These are phyloP conservation scores for Heterotis niloticus DNA, from an alignment of 2,113 vertebrate species.

Conservation along the genomic window DNA sequence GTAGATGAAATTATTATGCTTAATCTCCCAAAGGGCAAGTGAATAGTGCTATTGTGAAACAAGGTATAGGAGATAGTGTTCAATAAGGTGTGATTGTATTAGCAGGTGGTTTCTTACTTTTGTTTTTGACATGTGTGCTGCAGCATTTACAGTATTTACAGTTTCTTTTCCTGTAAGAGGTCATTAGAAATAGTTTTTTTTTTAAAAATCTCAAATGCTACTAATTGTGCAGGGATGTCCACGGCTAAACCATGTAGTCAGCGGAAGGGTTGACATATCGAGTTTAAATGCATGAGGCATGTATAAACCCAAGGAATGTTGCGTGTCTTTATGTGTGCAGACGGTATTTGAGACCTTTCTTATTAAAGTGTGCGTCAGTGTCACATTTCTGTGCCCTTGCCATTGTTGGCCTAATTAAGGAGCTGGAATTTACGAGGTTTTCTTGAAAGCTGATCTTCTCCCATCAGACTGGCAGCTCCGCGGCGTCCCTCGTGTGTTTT, in stretches of 20 bases:
- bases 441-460: neutral
- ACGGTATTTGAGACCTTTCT: neutral
- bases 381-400: neutral
- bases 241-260: neutral
- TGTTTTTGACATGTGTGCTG: neutral
- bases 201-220: neutral
- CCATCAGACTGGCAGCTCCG: neutral
- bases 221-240: neutral
- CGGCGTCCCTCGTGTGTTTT: too few species aligned
- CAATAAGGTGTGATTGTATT: neutral
- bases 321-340: neutral
- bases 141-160: too few species aligned
- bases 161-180: neutral
- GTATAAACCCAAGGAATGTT: conserved; percentile 4
- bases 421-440: neutral
- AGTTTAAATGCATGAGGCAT: neutral
- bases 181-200: neutral
- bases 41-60: too few species aligned
- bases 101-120: neutral
- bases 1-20: too few species aligned
- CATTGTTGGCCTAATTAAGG: neutral
- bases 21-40: neutral
- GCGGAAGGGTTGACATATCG: neutral
- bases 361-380: neutral
- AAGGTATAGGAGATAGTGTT: neutral